Base-by-base conservation (phyloP, 2,888 invertebrate species). In the Drosophila eohydei region DNA sequence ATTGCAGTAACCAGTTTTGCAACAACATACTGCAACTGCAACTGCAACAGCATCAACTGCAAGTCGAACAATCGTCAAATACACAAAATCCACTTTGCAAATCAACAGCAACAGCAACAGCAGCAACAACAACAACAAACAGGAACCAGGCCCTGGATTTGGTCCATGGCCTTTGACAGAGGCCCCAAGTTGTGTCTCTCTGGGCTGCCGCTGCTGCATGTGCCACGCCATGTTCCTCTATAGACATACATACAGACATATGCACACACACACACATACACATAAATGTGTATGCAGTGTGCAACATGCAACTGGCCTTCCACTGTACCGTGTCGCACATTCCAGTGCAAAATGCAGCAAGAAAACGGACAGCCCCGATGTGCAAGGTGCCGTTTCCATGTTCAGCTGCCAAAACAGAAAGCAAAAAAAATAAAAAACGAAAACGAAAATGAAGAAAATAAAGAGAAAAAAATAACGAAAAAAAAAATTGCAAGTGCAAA, bases 81-180 rank as follows among this genome's bases (percentile, higher is more conserved):
- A 88, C 83, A 84, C 83, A 86, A 88, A 84, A 88, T 88, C 76
- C 83, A 84, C 89, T 84, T 88, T 86, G 81, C 83, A 84, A 84
- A 88, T 88, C 89, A 86, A 80, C 87, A 83, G 55, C 80, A 80
- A 51, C 73, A 48, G 3, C 48, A 44, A 1, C 44, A 44, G 1
- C 44, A 48, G 1, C 48, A 48, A 12, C 48, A 50, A 0, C 50
- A 11, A 28, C 46, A 46, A 16, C 50, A 71, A 78, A 64, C 79
- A 80, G 72, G 77, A 80, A 69, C 67, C 56, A 67, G 63, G 66
- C 62, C 56, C 69, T 57, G 79, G 71, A 74, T 79, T 74, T 66
- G 61, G 70, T 63, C 71, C 79, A 62, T 73, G 75, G 75, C 70
- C 74, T 79, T 65, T 65, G 72, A 71, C 65, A 59, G 68, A 68